Evolutionary conservation across 1,140 invertebrate genomes (phyloP), one percentile per base, ranked within the genome.

Genomic region (Scaptomyza hsui): DNA sequence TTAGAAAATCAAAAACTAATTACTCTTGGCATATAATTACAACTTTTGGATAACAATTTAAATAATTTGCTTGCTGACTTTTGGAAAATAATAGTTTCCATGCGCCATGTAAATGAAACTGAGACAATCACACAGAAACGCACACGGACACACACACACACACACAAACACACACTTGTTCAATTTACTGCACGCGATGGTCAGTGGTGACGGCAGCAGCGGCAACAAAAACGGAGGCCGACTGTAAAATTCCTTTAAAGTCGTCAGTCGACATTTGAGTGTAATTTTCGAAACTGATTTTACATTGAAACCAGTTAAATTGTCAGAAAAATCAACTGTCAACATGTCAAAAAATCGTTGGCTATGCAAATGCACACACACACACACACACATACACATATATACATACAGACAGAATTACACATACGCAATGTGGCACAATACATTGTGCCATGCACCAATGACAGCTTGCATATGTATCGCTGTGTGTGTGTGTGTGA

Each of bases 291-390:
- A 90, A 89, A 90, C 83, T 90, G 89, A 90, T 90, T 86, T 90
- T 90, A 90, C 89, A 90, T 90, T 89, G 89, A 88, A 82, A 86
- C 83, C 85, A 90, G 89, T 90, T 90, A 90, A 90, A 90, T 90
- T 90, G 89, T 90, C 89, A 90, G 89, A 90, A 90, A 90, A 90
- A 90, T 90, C 89, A 90, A 85, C 89, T 90, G 89, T 90, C 89
- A 90, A 89, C 89, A 83, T 90, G 89, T 90, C 89, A 90, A 89
- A 90, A 90, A 90, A 90, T 89, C 83, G 82, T 88, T 88, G 82
- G 85, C 82, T 82, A 88, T 89, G 83, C 75, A 78, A 88, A 88
- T 85, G 76, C 56, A 78, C 44, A 75, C 52, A 57, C 26, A 56
- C 29, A 49, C 21, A 55, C 49, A 32, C 13, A 35, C 19, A 18